Evolutionary conservation across 2,797 vertebrate genomes (phyloP).

Genomic region (Myripristis jacobus): DNA sequence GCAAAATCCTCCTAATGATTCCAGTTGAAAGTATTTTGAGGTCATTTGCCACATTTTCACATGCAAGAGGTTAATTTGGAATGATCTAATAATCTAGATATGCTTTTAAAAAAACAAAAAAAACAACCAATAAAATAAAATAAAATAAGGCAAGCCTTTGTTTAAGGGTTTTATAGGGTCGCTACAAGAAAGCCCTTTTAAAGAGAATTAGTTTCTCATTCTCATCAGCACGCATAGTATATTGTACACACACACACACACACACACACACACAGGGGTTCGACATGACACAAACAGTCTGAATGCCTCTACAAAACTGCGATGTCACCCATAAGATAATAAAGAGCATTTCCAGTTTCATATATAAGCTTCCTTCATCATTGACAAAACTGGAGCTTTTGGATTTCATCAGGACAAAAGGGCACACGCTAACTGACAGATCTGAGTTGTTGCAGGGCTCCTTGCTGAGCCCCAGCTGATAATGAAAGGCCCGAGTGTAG

Average conservation of each 20-base stretch:
- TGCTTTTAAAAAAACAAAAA: constrained; percentile 44
- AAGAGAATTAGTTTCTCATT: constrained; percentile 54
- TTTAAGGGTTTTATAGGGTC: constrained; percentile 44
- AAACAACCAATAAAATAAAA: constrained; percentile 56
- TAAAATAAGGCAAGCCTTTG: constrained; percentile 69
- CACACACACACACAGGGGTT: constrained; percentile 24
- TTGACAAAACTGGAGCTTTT: constrained; percentile 41
- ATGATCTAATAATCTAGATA: constrained; percentile 55
- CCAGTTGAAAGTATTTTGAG: constrained; percentile 75
- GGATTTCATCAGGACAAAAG: constrained; percentile 39
- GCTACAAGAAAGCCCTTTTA: constrained; percentile 75
- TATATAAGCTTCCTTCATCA: constrained; percentile 65
- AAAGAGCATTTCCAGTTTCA: constrained; percentile 48
- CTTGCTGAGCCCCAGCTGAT: constrained; percentile 41
- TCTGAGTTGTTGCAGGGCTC: constrained; percentile 32
- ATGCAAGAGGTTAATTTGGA: constrained; percentile 71
- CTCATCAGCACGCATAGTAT: constrained; percentile 36
- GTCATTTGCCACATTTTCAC: constrained; percentile 63
- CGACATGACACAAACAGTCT: constrained; percentile 46
- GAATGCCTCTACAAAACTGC: constrained; percentile 35
- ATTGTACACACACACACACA: constrained; percentile 22
- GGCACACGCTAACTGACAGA: constrained; percentile 8
- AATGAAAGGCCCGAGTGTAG: constrained; percentile 32
- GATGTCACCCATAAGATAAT: constrained; percentile 22
- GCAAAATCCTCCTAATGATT: constrained; percentile 60